Evolutionary conservation across 2,113 vertebrate species (phyloP).

Genomic region (Paracanthobrama guichenoti): DNA sequence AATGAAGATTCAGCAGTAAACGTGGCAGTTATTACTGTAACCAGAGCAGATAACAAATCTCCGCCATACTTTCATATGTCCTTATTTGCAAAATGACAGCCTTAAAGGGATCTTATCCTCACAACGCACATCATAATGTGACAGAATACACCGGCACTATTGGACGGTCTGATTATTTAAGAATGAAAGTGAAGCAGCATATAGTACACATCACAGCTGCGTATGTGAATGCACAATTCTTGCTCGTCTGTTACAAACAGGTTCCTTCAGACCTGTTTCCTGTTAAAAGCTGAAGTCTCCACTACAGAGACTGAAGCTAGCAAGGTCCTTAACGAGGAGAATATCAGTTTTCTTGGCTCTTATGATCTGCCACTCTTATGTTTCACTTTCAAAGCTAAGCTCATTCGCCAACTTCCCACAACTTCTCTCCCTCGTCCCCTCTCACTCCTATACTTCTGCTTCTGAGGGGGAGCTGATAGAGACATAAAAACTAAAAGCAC

Average conservation of each 20-base stretch:
- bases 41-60: constrained; percentile 4
- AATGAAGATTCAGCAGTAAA: constrained; percentile 8
- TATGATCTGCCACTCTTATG: constrained; percentile 84
- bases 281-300: constrained; percentile 88
- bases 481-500: constrained; percentile 4
- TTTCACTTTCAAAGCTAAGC: constrained; percentile 90
- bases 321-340: constrained; percentile 73
- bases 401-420: constrained; percentile 67
- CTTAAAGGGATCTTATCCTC: background rate
- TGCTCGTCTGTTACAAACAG: constrained; percentile 47
- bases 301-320: constrained; percentile 83
- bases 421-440: constrained; percentile 51
- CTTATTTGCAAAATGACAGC: background rate
- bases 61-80: background rate
- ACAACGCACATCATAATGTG: background rate
- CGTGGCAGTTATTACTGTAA: background rate
- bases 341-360: constrained; percentile 94
- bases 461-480: background rate
- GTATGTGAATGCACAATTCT: constrained; percentile 6
- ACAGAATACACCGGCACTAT: background rate
- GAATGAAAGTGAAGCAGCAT: background rate
- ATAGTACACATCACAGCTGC: background rate
- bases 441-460: constrained; percentile 11
- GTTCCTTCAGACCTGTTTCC: constrained; percentile 81
- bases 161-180: background rate